Conservation (phyloP, 2,797 vertebrate genomes). For the Rhynchonycteris naso region DNA sequence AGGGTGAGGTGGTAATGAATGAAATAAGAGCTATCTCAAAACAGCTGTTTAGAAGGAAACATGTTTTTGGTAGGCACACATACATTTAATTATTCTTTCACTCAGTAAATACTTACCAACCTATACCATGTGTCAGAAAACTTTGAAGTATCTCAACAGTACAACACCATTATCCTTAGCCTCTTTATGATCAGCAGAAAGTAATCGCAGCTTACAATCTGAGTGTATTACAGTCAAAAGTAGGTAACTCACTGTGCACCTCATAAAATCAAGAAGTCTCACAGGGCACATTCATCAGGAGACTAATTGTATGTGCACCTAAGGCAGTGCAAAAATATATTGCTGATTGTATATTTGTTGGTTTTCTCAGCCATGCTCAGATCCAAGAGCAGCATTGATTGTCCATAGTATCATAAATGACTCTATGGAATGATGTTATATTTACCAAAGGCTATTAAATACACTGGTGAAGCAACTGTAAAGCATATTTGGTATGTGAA, state of each 20-base stretch:
- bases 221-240: not conserved
- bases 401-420: not conserved
- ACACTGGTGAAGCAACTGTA: not conserved
- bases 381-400: not conserved
- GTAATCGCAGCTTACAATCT: not conserved
- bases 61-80: not conserved
- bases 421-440: not conserved
- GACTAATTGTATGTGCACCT: not conserved
- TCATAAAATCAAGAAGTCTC: not conserved
- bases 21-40: not conserved
- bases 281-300: not conserved
- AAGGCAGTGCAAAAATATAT: not conserved
- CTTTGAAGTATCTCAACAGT: not conserved
- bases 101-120: not conserved
- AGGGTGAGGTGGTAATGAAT: not conserved
- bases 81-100: not conserved
- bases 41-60: not conserved
- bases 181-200: slow-evolving; percentile 22
- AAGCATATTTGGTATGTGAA: slow-evolving; percentile 4
- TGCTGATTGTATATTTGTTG: not conserved
- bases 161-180: not conserved
- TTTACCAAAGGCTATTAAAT: not conserved
- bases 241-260: not conserved
- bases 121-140: not conserved
- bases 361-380: not conserved